Base-by-base conservation (phyloP, 2,797 vertebrate species). In the Natrix natrix region DNA sequence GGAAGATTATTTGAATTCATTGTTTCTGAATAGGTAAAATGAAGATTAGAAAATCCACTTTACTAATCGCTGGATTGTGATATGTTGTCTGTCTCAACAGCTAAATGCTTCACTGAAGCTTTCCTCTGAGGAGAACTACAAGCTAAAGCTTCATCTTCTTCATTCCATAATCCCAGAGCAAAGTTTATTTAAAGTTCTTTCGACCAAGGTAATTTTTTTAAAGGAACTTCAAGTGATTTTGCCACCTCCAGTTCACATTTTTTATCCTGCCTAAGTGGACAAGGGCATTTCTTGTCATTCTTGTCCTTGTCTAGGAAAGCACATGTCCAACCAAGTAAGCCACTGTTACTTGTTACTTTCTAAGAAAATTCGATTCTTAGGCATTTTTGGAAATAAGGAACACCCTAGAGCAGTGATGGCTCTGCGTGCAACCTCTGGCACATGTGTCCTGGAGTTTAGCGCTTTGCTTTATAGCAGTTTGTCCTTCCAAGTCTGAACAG, bases 181-280 rank as follows among this genome's bases (percentile, higher is more conserved):
- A 96, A 99, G 99, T 98, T 98, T 92, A 11, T 99, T 98, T 98
- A 99, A 98, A 98, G 97, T 99, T 96, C 98, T 99, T 97, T 98
- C 98, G 95, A 99, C 99, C 93, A 99, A 99, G 98, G 99, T 99
- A 96, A 92, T 48, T 32, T 94, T 93, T 89, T 6, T 2, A 16
- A 94, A 95, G 95, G 1, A 89, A 26, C 48, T 37, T 37, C 91
- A 91, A 91, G 74, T 96, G 24, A 83, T 57, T 83, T 86, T 26
- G 20, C 12, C 28, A 83, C 20, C 2, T 89, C 26, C 28, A 1
- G 48, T 8, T 83, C 22, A 28, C 12, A 61, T 17, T 28, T 28
- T 59, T 61, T 20, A 32, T n/a, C 16, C 10, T 78, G 54, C 11
- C 17, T 8, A 57, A 89, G 10, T 52, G 14, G 43, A 4, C 17